Percentiles rank a stretch among this genome's conserved stretches.
phyloP scores from a whole-genome alignment of 2,113 vertebrate species.

The Struthidea cinerea region DNA sequence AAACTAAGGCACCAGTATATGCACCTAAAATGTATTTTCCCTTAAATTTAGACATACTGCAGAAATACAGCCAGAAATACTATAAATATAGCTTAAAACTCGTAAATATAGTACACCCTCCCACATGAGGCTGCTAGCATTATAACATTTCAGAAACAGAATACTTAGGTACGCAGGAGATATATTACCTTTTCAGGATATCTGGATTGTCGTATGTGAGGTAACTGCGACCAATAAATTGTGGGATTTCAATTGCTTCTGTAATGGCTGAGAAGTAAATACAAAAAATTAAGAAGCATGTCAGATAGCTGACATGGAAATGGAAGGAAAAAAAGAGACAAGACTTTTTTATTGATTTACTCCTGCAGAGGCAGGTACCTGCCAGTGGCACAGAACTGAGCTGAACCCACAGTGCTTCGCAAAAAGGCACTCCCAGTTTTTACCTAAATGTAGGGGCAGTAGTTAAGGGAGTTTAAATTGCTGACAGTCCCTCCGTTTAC shows the following conservation, averaged over 20 bases:
- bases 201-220: constrained; percentile 87
- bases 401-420: background rate
- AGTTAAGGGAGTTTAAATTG: background rate
- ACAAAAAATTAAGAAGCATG: background rate
- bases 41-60: background rate
- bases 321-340: background rate
- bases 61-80: background rate
- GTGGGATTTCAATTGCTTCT: constrained; percentile 94
- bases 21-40: background rate
- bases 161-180: background rate
- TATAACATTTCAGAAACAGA: background rate
- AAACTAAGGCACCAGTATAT: background rate
- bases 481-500: background rate
- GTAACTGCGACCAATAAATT: constrained; percentile 95
- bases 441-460: background rate
- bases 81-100: background rate
- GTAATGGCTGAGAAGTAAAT: constrained; percentile 78
- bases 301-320: constrained; percentile 35
- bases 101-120: background rate
- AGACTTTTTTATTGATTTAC: background rate
- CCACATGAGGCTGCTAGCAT: background rate
- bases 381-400: background rate
- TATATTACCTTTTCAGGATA: constrained; percentile 87
- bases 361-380: background rate
- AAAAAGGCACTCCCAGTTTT: background rate